Evolutionary conservation across 2,113 vertebrate genomes (phyloP), one percentile per base, ranked within the genome.

Genomic region (Bufo gargarizans): DNA sequence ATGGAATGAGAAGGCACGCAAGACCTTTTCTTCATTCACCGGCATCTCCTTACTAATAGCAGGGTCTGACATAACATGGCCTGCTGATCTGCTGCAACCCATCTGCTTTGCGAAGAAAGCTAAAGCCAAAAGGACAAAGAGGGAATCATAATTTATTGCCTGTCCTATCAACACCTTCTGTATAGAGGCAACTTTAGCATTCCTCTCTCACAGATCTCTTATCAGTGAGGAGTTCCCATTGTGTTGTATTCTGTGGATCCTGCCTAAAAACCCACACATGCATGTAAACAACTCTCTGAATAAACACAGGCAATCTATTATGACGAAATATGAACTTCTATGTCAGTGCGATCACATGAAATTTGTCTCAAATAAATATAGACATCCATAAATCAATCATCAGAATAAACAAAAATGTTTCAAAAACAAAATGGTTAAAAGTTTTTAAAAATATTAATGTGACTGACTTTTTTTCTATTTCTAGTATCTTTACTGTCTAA

Each of bases 11-110:
- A 84, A 50, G 71, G 59, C 58, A 84, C 69, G 63, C 59, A 47
- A 84, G 81, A 69, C 72, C 87, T 56, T 84, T 80, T 78, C 61
- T 81, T 87, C 63, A 72, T 71, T 87, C 77, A 55, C 77, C 20
- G 22, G 87, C 76, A n/a, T 77, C 87, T 74, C 56, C 59, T 84
- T 89, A 89, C 74, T 89, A 84, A 84, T 84, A 69, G 72, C 82
- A 89, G 58, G 61, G 72, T 78, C n/a, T 84, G 82, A 89, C 87
- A 89, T 77, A 89, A 84, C 82, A 89, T 89, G 87, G 81, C 82
- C 82, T 61, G 56, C 19, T 89, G 87, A 89, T 77, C 87, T 78
- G 82, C 81, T 78, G 81, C 74, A 89, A 61, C 50, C 87, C 87
- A 89, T 89, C 87, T 89, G 87, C 87, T 89, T 69, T 89, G 45